A percentile compares a stretch with the other conserved stretches of the same genome.
phyloP scores from a whole-genome alignment of 2,888 invertebrate species.

The Scotopteryx bipunctaria region DNA sequence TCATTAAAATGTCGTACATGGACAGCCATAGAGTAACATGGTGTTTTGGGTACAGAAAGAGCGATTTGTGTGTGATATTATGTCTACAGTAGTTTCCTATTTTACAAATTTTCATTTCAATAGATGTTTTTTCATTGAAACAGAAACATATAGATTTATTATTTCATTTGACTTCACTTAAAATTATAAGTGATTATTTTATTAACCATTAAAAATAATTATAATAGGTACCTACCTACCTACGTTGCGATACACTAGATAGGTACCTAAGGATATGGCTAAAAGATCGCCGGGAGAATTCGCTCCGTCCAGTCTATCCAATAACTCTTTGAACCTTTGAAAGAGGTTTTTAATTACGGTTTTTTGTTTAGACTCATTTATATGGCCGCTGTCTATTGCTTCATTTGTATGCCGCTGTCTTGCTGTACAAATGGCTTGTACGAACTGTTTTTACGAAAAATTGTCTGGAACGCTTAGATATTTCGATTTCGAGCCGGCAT shows the following conservation, averaged over 20 bases:
- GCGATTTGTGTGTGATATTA: too few species aligned
- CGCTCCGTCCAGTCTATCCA: constrained; percentile 1
- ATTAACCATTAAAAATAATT: too few species aligned
- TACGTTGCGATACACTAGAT: too few species aligned
- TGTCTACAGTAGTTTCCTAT: too few species aligned
- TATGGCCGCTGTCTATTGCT: constrained; percentile 41
- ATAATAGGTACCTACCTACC: too few species aligned
- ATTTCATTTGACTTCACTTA: too few species aligned
- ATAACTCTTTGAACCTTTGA: constrained; percentile 25
- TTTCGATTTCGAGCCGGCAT: constrained; percentile 8
- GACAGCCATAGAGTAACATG: constrained; percentile 26
- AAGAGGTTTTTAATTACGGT: constrained; percentile 42
- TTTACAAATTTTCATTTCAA: too few species aligned
- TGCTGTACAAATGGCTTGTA: constrained; percentile 27
- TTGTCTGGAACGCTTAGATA: constrained; percentile 6
- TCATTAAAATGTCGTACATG: constrained; percentile 51
- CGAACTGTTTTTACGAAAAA: constrained; percentile 24
- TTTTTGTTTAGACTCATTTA: constrained; percentile 48
- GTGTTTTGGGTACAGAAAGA: constrained; percentile 14
- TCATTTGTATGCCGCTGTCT: constrained; percentile 39
- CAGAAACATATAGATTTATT: too few species aligned
- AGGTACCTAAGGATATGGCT: too few species aligned
- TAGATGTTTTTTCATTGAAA: too few species aligned
- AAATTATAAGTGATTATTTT: too few species aligned
- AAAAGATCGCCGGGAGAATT: not conserved